A percentile compares a stretch with the other conserved stretches of the same genome.
phyloP scores from a whole-genome alignment of 2,888 invertebrate species.

The Nesidiocoris tenuis region DNA sequence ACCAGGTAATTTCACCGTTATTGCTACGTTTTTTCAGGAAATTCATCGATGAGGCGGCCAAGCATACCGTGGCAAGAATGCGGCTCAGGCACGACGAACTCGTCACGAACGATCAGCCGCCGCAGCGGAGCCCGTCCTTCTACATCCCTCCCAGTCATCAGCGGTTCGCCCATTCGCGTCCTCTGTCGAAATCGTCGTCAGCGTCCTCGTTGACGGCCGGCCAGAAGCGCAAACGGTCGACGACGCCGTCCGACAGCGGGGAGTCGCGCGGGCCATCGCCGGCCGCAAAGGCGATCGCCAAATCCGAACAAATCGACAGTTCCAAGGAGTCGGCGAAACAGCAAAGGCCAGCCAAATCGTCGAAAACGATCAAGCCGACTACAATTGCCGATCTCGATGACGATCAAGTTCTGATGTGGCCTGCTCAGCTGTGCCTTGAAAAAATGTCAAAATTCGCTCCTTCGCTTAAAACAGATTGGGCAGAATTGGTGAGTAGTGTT shows the following conservation, averaged over 20 bases:
- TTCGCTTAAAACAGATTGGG: neutral
- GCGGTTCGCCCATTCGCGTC: neutral
- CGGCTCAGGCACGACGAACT: neutral
- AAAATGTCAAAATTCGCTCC: neutral
- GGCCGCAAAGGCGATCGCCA: neutral
- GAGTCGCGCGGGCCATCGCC: neutral
- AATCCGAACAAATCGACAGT: neutral
- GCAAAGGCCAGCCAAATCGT: neutral
- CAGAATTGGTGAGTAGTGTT: neutral
- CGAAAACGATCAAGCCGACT: neutral
- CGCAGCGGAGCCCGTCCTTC: too few species aligned
- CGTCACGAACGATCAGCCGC: neutral
- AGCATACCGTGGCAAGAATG: neutral
- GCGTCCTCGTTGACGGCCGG: neutral
- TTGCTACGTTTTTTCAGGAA: too few species aligned
- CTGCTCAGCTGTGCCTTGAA: neutral
- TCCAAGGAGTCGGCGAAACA: neutral
- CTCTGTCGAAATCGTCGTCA: neutral
- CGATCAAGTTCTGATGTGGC: neutral
- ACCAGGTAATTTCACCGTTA: too few species aligned
- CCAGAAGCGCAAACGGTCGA: neutral
- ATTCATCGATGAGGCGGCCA: constrained; percentile 18
- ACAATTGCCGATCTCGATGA: neutral
- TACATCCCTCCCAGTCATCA: neutral
- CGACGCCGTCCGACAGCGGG: neutral